Evolutionary conservation across 2,113 vertebrate genomes (phyloP).

Genomic region (Origma solitaria): DNA sequence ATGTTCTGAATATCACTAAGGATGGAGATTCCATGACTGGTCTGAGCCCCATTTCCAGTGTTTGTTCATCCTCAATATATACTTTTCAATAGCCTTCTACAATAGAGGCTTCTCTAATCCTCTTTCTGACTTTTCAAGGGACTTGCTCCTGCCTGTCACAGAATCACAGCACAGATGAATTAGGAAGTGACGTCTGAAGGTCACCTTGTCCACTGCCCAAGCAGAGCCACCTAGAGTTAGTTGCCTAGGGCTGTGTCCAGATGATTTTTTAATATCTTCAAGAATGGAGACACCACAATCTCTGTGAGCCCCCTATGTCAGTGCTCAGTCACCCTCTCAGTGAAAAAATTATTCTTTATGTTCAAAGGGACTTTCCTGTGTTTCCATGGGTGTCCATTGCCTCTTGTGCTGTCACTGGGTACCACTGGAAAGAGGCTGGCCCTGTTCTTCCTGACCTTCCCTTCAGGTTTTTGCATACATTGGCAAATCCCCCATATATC

Average conservation of each 20-base stretch:
- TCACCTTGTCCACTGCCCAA: neutral
- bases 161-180: neutral
- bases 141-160: neutral
- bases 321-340: neutral
- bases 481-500: neutral
- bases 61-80: neutral
- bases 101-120: neutral
- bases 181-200: neutral
- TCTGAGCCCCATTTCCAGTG: neutral
- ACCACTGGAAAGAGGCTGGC: neutral
- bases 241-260: neutral
- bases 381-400: neutral
- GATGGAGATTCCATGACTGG: neutral
- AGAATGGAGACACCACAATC: neutral
- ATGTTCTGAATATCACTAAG: neutral
- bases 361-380: neutral
- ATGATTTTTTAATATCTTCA: neutral
- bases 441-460: neutral
- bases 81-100: neutral
- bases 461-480: neutral
- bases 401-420: neutral
- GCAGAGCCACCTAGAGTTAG: neutral
- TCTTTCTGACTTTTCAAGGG: neutral
- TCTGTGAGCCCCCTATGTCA: neutral
- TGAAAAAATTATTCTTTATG: neutral